Conservation (phyloP, 2,888 invertebrate genomes). For the Eurois occulta region DNA sequence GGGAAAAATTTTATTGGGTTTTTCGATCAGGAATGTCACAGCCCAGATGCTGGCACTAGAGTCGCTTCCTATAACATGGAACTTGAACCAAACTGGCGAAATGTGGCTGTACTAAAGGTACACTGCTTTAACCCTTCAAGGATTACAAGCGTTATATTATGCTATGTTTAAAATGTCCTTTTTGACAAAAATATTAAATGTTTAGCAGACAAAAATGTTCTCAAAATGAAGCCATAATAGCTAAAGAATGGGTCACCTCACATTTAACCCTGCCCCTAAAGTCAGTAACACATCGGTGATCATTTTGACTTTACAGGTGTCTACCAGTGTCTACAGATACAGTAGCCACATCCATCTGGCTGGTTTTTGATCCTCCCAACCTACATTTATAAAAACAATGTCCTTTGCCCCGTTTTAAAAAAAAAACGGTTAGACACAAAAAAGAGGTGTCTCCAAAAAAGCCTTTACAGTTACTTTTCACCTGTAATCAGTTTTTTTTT, state of each 20-base stretch:
- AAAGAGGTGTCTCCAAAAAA: constrained; percentile 43
- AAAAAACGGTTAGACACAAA: constrained; percentile 28
- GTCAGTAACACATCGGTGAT: background rate
- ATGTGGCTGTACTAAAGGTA: background rate
- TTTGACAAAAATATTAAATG: background rate
- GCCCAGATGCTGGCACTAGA: background rate
- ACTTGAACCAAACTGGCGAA: background rate
- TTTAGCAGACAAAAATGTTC: background rate
- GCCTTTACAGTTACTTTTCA: constrained; percentile 37
- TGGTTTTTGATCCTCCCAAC: background rate
- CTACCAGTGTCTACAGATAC: constrained; percentile 2
- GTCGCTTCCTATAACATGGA: background rate
- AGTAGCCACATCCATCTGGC: constrained; percentile 12
- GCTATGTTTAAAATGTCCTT: background rate
- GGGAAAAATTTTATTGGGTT: background rate
- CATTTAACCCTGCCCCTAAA: background rate
- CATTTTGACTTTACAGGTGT: constrained; percentile 7
- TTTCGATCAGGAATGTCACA: background rate
- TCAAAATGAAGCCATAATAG: background rate
- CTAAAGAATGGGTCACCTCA: background rate
- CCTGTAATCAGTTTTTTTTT: constrained; percentile 45
- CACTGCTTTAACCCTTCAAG: background rate
- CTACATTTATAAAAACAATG: constrained; percentile 18
- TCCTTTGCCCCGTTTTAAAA: constrained; percentile 15
- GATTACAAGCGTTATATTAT: background rate